Conservation (phyloP, 2,113 vertebrate species). For the Cololabis saira region DNA sequence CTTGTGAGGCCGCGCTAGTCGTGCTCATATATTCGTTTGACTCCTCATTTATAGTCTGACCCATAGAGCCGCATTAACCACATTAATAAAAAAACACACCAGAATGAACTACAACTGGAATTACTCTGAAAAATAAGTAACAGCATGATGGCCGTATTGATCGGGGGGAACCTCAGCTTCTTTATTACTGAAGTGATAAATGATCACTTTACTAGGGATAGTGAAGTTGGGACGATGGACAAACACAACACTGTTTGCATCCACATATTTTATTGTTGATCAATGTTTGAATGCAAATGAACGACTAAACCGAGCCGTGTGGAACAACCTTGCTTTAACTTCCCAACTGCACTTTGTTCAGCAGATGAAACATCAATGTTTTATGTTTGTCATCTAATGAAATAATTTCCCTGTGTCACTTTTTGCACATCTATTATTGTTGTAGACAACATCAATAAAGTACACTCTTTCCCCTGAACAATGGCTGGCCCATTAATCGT, state of each 20-base stretch:
- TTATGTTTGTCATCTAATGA: not conserved
- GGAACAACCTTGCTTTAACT: not conserved
- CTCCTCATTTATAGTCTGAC: not conserved
- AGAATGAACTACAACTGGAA: not conserved
- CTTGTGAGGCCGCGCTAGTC: not conserved
- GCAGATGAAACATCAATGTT: not conserved
- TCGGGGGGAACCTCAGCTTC: not conserved
- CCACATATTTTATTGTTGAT: not conserved
- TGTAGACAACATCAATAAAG: not conserved
- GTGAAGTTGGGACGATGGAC: not conserved
- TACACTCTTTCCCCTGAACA: not conserved
- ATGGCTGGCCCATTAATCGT: not conserved
- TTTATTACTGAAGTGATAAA: not conserved
- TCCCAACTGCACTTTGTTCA: not conserved
- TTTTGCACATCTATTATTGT: not conserved
- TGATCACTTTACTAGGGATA: no score
- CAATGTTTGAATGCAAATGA: not conserved
- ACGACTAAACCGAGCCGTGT: not conserved
- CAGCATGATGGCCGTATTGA: not conserved
- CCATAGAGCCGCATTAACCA: not conserved
- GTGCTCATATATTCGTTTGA: not conserved
- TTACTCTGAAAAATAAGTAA: not conserved
- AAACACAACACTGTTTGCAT: not conserved
- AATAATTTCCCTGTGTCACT: not conserved
- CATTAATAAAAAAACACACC: not conserved